phyloP scores from a whole-genome alignment of 2,888 invertebrate species.

The Coenonympha arcania region DNA sequence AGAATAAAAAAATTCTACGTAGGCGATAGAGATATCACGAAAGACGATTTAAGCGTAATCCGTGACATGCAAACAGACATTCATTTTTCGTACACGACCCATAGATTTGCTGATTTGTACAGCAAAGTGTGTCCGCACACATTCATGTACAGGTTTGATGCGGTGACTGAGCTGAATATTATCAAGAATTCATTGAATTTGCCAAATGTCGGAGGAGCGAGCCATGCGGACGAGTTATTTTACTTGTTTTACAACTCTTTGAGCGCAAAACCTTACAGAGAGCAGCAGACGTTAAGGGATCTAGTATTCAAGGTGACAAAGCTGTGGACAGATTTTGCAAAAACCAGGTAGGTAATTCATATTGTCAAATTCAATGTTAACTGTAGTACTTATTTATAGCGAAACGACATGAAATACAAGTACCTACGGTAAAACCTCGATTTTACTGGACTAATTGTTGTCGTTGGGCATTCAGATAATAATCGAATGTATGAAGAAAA shows the following conservation, averaged over 20 bases:
- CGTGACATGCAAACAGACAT: constrained; percentile 38
- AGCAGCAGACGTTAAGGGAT: constrained; percentile 39
- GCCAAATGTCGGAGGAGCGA: constrained; percentile 44
- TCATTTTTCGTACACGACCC: constrained; percentile 41
- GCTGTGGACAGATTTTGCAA: constrained; percentile 59
- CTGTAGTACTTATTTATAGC: no score
- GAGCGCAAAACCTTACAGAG: constrained; percentile 43
- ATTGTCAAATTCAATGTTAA: no score
- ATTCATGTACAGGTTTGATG: constrained; percentile 49
- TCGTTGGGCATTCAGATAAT: no score
- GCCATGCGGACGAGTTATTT: constrained; percentile 66
- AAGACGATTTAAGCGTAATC: constrained; percentile 33
- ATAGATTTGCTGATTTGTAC: constrained; percentile 44
- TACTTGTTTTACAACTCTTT: constrained; percentile 55
- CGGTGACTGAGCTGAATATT: constrained; percentile 44
- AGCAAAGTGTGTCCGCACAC: constrained; percentile 17
- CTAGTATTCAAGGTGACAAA: constrained; percentile 41
- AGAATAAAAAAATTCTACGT: constrained; percentile 45
- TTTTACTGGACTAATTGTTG: no score
- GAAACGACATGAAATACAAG: no score
- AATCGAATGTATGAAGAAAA: no score
- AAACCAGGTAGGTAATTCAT: constrained; percentile 39
- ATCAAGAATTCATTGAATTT: constrained; percentile 36
- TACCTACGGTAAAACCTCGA: no score
- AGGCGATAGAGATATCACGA: constrained; percentile 34